Base-by-base conservation (phyloP, 2,113 vertebrate genomes). In the Poeciliopsis retropinna region DNA sequence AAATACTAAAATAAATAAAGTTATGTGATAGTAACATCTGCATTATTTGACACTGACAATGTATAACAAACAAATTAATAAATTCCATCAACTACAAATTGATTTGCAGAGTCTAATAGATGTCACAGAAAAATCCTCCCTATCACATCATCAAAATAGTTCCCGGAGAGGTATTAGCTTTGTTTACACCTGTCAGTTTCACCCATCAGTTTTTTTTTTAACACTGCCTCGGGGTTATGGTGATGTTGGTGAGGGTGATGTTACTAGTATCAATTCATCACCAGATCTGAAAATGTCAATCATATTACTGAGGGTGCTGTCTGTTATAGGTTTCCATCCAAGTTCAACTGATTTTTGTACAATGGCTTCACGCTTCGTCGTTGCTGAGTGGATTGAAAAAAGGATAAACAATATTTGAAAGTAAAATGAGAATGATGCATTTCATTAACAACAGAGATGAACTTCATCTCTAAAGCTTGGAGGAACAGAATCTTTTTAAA, bases 331-430 rank as follows among this genome's bases (percentile, higher is more conserved):
- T 47, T 47, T 47, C 44, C 44, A 47, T 47, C 44, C 17, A 1
- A 47, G 27, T 8, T 10, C 41, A 30, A 19, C 29, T 62, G 28
- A 31, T 31, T 30, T 62, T 17, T 15, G 61, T 30, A 31, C 61
- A 19, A 14, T 30, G 7, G 2, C 0, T 27, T 37, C 17, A 65
- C 12, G 6, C 25, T 27, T 65, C 13, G 25, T 65, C 12, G 14
- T 39, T 65, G 25, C n/a, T 27, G 32, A 65, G 32, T 27, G 64
- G 64, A 39, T 65, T 65, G 13, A 39, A 39, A 65, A 13, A 37
- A 37, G 31, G 11, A n/a, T 65, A n/a, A 65, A 65, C 66, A 51
- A 31, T 10, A 68, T 68, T 68, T 68, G 9, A 68, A 68, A 68
- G 66, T 68, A 1, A 68, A 68, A 68, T 68, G 66, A 68, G 28